A percentile compares a stretch with the other conserved stretches of the same genome.
Conservation (phyloP, 2,888 invertebrate genomes). For the Pandemis heparana region DNA sequence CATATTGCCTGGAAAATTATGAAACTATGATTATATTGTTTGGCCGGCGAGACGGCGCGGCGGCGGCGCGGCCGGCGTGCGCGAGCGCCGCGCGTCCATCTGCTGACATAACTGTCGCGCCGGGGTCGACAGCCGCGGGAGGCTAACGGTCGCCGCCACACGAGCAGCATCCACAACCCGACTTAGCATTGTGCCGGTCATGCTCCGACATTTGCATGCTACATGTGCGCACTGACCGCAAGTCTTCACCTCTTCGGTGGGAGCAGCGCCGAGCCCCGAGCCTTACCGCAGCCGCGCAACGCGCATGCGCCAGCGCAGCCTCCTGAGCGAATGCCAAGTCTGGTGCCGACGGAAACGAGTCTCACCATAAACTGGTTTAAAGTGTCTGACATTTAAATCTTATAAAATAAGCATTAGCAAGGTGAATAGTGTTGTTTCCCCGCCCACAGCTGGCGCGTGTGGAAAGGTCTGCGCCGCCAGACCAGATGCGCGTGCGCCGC, state of each 20-base stretch:
- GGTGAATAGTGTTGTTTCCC: neutral
- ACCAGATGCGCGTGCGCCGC: conserved; percentile 23
- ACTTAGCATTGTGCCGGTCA: neutral
- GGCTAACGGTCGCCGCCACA: conserved; percentile 14
- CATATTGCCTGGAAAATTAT: neutral
- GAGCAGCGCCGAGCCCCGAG: neutral
- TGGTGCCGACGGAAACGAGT: neutral
- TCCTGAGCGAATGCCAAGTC: no score
- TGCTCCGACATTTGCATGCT: neutral
- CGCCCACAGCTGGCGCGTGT: neutral
- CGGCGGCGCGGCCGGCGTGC: conserved; percentile 16
- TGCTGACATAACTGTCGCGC: conserved; percentile 13
- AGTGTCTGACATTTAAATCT: neutral
- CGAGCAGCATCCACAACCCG: neutral
- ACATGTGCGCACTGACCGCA: neutral
- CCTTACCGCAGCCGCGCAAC: neutral
- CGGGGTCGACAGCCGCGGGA: conserved; percentile 32
- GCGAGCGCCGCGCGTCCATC: neutral
- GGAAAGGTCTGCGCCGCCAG: conserved; percentile 1
- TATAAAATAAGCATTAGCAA: neutral
- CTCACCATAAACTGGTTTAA: neutral
- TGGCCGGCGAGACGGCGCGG: conserved; percentile 17
- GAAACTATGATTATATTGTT: neutral
- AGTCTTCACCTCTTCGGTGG: neutral
- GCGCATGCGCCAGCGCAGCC: neutral